A percentile compares a stretch with the other conserved stretches of the same genome.
Evolutionary conservation across 2,113 vertebrate species (phyloP).

Genomic region (Mobula hypostoma): DNA sequence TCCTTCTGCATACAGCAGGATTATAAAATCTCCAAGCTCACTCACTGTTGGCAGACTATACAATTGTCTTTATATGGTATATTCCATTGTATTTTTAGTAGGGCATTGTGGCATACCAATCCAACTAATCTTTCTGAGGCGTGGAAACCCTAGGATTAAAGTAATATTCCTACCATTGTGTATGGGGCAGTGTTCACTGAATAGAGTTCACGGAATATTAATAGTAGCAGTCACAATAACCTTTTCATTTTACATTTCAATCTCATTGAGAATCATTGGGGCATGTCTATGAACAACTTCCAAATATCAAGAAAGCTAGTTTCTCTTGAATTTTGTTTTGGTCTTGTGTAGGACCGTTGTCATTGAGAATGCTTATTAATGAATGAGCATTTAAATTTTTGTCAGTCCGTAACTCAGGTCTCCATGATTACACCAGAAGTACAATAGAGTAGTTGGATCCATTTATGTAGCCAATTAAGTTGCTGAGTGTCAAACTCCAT

Average conservation of each 20-base stretch:
- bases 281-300: neutral
- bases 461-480: neutral
- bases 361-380: neutral
- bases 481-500: neutral
- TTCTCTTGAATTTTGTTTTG: neutral
- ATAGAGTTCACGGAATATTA: neutral
- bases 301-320: neutral
- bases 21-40: neutral
- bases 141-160: neutral
- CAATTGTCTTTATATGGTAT: neutral
- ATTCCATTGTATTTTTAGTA: neutral
- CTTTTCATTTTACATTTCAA: neutral
- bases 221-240: neutral
- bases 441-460: neutral
- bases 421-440: neutral
- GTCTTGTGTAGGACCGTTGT: neutral
- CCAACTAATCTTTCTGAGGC: neutral
- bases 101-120: neutral
- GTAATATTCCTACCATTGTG: neutral
- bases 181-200: neutral
- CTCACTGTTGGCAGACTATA: neutral
- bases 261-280: neutral
- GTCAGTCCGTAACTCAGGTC: neutral
- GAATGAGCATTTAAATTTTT: neutral
- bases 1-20: neutral